Conservation (phyloP, 1,140 invertebrate genomes). For the Linepithema humile region DNA sequence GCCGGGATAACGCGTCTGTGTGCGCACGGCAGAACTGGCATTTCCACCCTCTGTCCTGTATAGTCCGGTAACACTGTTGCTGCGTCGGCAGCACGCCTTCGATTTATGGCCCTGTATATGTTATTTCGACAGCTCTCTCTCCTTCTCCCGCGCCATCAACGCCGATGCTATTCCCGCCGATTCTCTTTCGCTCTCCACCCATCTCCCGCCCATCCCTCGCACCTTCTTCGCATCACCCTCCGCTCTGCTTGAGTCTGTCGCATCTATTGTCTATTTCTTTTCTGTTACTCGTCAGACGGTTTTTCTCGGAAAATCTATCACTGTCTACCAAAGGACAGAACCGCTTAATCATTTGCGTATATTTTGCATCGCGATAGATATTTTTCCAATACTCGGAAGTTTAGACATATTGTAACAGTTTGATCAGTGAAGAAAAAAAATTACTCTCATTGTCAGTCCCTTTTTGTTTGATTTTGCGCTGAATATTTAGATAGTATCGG, state of each 20-base stretch:
- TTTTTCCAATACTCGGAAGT: background rate
- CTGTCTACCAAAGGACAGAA: background rate
- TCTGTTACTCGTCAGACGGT: background rate
- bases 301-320: conserved; percentile 12
- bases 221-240: background rate
- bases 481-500: background rate
- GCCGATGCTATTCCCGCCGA: background rate
- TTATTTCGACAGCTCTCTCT: conserved; percentile 57
- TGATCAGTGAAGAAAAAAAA: background rate
- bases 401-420: background rate
- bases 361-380: conserved; percentile 12
- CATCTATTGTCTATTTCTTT: background rate
- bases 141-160: background rate
- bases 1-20: background rate
- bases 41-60: background rate
- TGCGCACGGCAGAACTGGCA: conserved; percentile 8
- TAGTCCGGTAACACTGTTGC: conserved; percentile 45
- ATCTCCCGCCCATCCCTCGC: background rate
- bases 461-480: background rate
- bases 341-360: background rate
- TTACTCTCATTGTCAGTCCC: background rate
- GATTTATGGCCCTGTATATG: conserved; percentile 56
- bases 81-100: conserved; percentile 49
- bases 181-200: conserved; percentile 23
- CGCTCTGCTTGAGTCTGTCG: conserved; percentile 18